Percentiles rank a stretch among this genome's conserved stretches.
phyloP scores from a whole-genome alignment of 2,113 vertebrate genomes.

The Pagrus major region DNA sequence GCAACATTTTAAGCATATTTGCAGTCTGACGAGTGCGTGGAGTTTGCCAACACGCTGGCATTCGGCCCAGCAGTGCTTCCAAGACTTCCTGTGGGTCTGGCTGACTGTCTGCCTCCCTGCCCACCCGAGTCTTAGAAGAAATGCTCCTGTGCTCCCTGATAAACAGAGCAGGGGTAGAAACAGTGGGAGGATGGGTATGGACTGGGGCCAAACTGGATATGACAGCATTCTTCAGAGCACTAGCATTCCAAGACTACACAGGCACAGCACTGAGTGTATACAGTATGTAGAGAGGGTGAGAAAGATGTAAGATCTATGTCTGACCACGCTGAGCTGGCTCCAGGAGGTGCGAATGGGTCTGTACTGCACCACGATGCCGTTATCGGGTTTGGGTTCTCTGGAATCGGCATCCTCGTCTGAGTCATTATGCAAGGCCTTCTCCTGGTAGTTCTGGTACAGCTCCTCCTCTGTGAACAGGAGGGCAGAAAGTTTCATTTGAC shows the following conservation, averaged over 20 bases:
- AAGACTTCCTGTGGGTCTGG: conserved; percentile 70
- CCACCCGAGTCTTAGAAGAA: conserved; percentile 36
- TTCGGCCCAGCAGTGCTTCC: conserved; percentile 61
- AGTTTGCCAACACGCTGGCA: conserved; percentile 67
- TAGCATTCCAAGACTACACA: conserved; percentile 69
- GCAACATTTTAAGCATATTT: conserved; percentile 76
- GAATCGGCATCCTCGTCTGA: conserved; percentile 93
- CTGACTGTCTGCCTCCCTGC: conserved; percentile 56
- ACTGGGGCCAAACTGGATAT: conserved; percentile 69
- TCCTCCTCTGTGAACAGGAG: conserved; percentile 88
- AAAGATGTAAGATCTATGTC: conserved; percentile 53
- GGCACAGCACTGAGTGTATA: conserved; percentile 1
- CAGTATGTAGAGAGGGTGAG: background rate
- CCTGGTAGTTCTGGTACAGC: conserved; percentile 97
- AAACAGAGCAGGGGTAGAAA: conserved; percentile 41
- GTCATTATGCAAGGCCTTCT: conserved; percentile 95
- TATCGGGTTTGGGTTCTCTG: conserved; percentile 84
- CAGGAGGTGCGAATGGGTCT: conserved; percentile 92
- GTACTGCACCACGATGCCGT: conserved; percentile 88
- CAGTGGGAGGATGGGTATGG: conserved; percentile 66
- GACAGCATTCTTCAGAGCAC: conserved; percentile 74
- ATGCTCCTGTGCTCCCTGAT: conserved; percentile 49
- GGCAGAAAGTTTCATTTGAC: background rate
- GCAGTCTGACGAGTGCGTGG: conserved; percentile 50
- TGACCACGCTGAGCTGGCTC: conserved; percentile 95